Evolutionary conservation across 2,888 invertebrate species (phyloP).

Genomic region (Xestia xanthographa): DNA sequence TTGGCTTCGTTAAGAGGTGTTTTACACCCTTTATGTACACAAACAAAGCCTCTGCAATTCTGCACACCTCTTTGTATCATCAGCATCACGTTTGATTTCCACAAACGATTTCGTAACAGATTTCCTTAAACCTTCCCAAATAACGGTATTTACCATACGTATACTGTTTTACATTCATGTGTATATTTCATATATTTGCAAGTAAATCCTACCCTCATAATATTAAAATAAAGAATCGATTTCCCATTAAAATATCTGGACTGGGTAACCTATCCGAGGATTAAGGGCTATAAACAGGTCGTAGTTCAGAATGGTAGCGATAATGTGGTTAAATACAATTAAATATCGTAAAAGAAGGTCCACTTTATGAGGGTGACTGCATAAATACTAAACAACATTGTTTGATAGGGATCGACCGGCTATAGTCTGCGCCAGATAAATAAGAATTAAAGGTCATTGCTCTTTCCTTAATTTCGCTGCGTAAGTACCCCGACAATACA

Average conservation of each 20-base stretch:
- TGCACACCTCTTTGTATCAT: conserved; percentile 13
- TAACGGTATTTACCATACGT: background rate
- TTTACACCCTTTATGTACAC: no score
- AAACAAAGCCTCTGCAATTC: background rate
- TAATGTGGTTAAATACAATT: conserved; percentile 46
- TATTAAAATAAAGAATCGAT: conserved; percentile 31
- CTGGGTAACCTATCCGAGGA: conserved; percentile 64
- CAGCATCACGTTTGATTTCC: conserved; percentile 6
- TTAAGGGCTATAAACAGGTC: conserved; percentile 72
- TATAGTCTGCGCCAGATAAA: no score
- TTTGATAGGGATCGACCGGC: conserved; percentile 4
- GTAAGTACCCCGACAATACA: no score
- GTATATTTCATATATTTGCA: conserved; percentile 1
- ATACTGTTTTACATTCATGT: background rate
- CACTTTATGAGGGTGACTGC: background rate
- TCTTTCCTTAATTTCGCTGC: no score
- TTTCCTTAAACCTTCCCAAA: background rate
- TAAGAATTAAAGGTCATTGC: no score
- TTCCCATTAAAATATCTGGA: conserved; percentile 46
- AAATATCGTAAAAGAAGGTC: conserved; percentile 18
- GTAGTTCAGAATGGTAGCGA: conserved; percentile 53
- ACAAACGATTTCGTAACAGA: background rate
- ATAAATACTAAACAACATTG: conserved; percentile 15
- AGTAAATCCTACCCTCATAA: background rate
- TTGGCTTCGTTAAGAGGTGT: no score